Base-by-base conservation (phyloP, 2,113 vertebrate species). In the Mormoops blainvillei region DNA sequence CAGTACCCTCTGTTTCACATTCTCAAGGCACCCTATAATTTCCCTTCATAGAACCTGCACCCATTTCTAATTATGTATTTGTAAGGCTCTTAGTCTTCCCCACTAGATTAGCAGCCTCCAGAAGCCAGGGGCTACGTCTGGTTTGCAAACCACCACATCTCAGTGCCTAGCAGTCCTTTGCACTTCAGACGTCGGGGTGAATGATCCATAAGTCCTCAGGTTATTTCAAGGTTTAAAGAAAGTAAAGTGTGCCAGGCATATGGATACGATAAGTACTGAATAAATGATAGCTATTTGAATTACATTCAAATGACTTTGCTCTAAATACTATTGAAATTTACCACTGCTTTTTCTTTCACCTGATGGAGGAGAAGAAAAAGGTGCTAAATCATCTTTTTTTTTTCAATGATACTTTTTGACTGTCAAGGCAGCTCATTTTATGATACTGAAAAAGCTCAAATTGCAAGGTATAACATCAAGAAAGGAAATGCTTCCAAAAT, bases 401-500 rank as follows among this genome's bases (percentile, higher is more conserved):
- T 86, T 81, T 92, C 43, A 70, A 78, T 31, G 73, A 71, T 7
- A 82, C 15, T 67, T 95, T 83, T n/a, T 87, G 84, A 80, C 67
- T 92, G 71, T 65, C 87, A 91, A 87, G n/a, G 86, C 63, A 97
- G 92, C 87, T 94, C 84, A 84, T 96, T 97, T 94, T 85, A 83
- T 48, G 52, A 85, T 68, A 73, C 12, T 90, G 58, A 95, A 96
- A 84, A 97, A 87, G 81, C 93, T 92, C 92, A 94, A 71, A 97
- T 92, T 85, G 45, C 83, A 97, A 97, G 89, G 93, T 94, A 84
- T 26, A 77, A 48, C 74, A 76, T 70, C 43, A 83, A 87, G 80
- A 92, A 96, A 96, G 56, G 63, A 96, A 97, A 84, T 15, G 76
- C 84, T 92, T 92, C 94, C 81, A 92, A 97, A 96, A 97, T 95